These are phyloP conservation scores for Nezara viridula DNA, from an alignment of 2,888 invertebrate genomes.

Conservation along the genomic window DNA sequence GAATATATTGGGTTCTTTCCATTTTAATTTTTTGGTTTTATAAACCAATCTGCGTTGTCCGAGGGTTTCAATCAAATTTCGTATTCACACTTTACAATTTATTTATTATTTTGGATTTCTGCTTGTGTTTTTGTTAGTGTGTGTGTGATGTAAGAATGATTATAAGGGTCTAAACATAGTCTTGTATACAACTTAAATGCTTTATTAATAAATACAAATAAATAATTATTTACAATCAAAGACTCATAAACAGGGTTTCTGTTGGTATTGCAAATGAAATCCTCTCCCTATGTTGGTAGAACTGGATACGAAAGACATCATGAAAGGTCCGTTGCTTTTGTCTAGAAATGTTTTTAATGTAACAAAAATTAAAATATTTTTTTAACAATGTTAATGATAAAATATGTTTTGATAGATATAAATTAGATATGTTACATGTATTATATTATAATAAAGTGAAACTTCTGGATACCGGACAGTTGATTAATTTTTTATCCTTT, in stretches of 20 bases:
- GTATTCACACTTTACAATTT: too few species aligned
- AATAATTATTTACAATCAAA: slow-evolving; percentile 52
- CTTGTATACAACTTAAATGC: background rate
- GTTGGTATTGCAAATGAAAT: slow-evolving; percentile 52
- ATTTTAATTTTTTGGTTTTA: too few species aligned
- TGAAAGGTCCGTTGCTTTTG: slow-evolving; percentile 54
- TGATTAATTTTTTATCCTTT: too few species aligned
- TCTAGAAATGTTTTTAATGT: slow-evolving; percentile 14
- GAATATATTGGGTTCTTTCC: too few species aligned
- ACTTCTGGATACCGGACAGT: too few species aligned
- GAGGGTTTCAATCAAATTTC: too few species aligned
- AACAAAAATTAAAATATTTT: background rate
- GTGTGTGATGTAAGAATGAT: too few species aligned
- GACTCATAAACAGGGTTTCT: slow-evolving; percentile 51
- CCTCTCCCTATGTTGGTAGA: slow-evolving; percentile 45
- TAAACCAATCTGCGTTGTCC: too few species aligned
- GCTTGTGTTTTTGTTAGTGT: too few species aligned
- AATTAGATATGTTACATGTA: too few species aligned
- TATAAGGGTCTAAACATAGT: background rate
- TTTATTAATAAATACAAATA: slow-evolving; percentile 58
- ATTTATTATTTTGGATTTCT: too few species aligned
- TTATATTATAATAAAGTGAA: too few species aligned
- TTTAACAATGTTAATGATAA: background rate
- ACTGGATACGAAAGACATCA: slow-evolving; percentile 51
- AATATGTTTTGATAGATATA: background rate